phyloP scores from a whole-genome alignment of 2,113 vertebrate species.

The Pelecanoides urinatrix region DNA sequence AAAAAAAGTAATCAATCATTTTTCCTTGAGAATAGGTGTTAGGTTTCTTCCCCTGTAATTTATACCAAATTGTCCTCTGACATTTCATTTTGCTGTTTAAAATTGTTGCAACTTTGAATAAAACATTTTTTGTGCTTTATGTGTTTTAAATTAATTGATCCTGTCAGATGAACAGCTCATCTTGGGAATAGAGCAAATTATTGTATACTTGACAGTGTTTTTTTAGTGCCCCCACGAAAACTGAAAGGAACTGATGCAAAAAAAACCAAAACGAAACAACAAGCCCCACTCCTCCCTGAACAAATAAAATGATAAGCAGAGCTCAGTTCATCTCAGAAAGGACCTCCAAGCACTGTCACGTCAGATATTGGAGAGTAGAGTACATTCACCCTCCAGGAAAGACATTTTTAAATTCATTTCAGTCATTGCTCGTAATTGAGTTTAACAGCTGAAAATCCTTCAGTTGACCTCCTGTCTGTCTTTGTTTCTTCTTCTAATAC shows the following conservation, averaged over 20 bases:
- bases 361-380: constrained; percentile 11
- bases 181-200: constrained; percentile 1
- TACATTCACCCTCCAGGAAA: constrained; percentile 50
- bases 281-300: neutral
- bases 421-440: constrained; percentile 61
- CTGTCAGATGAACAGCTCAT: constrained; percentile 15
- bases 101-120: constrained; percentile 28
- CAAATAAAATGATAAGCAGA: constrained; percentile 15
- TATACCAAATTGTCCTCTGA: constrained; percentile 6
- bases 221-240: constrained; percentile 1
- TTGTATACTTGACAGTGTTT: neutral
- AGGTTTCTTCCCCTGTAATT: neutral
- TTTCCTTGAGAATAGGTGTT: neutral
- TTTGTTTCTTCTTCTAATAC: constrained; percentile 57
- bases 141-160: constrained; percentile 49
- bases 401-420: constrained; percentile 69
- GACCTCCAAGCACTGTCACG: neutral
- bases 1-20: neutral
- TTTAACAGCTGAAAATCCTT: constrained; percentile 75
- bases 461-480: constrained; percentile 66
- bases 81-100: constrained; percentile 26
- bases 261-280: neutral
- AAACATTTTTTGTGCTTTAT: constrained; percentile 31
- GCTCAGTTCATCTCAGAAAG: neutral
- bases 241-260: neutral